These are phyloP conservation scores for Gymnocheta viridis DNA, from an alignment of 2,888 invertebrate genomes.

Conservation along the genomic window DNA sequence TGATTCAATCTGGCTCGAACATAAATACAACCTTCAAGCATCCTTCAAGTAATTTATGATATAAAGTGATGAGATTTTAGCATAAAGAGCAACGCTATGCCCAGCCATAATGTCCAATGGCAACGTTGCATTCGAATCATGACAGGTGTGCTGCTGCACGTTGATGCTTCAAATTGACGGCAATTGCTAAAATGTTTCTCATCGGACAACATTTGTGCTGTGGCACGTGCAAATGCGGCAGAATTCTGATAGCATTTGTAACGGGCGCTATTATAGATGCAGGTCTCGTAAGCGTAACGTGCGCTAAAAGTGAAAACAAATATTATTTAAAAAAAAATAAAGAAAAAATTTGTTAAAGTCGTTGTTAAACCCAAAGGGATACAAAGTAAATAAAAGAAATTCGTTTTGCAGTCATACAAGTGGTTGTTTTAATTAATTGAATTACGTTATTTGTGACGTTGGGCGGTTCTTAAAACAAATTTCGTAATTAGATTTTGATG, in stretches of 20 bases:
- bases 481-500: not conserved
- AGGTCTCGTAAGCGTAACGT: slow-evolving; percentile 81
- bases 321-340: not conserved
- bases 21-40: not conserved
- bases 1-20: not conserved
- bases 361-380: not conserved
- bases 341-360: not conserved
- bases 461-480: not conserved
- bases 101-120: slow-evolving; percentile 53
- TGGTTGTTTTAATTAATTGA: not conserved
- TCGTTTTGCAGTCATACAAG: not conserved
- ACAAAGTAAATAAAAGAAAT: not conserved
- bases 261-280: slow-evolving; percentile 81
- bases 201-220: slow-evolving; percentile 81
- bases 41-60: slow-evolving; percentile 8
- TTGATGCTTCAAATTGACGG: slow-evolving; percentile 76
- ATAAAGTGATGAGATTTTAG: slow-evolving; percentile 25
- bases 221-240: slow-evolving; percentile 79
- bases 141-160: slow-evolving; percentile 72
- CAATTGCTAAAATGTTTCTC: slow-evolving; percentile 81
- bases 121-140: not conserved
- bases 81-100: slow-evolving; percentile 38
- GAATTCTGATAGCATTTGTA: slow-evolving; percentile 81
- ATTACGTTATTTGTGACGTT: not conserved
- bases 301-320: slow-evolving; percentile 76